phyloP scores from a whole-genome alignment of 2,888 invertebrate genomes.

The Hydraecia micacea region DNA sequence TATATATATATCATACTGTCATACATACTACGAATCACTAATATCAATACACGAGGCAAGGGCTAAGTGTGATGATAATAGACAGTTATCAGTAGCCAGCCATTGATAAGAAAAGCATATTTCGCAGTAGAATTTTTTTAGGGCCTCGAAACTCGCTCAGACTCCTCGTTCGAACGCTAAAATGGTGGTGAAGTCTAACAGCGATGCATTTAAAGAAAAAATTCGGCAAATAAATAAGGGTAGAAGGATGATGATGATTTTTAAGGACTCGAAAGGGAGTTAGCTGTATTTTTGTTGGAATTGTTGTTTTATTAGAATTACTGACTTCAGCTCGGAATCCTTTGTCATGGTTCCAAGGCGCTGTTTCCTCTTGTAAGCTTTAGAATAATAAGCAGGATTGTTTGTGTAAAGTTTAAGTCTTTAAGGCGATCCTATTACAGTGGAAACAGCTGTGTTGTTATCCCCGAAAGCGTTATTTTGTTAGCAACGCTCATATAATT shows the following conservation, averaged over 20 bases:
- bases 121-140: slow-evolving; percentile 19
- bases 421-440: slow-evolving; percentile 14
- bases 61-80: slow-evolving; percentile 9
- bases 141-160: not conserved
- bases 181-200: not conserved
- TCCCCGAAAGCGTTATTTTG: not conserved
- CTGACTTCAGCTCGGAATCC: too few relatives aligned
- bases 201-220: too few relatives aligned
- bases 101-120: slow-evolving; percentile 34
- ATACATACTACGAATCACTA: slow-evolving; percentile 15
- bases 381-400: slow-evolving; percentile 18
- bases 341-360: not conserved
- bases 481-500: slow-evolving; percentile 7
- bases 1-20: too few relatives aligned
- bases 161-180: too few relatives aligned
- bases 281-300: not conserved
- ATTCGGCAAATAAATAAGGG: not conserved
- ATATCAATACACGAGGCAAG: slow-evolving; percentile 12
- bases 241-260: not conserved
- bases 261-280: not conserved
- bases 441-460: slow-evolving; percentile 19
- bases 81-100: slow-evolving; percentile 33
- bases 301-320: not conserved
- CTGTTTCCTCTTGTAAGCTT: not conserved
- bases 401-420: slow-evolving; percentile 11